Evolutionary conservation across 2,888 invertebrate species (phyloP).

Genomic region (Calameuta idolon): DNA sequence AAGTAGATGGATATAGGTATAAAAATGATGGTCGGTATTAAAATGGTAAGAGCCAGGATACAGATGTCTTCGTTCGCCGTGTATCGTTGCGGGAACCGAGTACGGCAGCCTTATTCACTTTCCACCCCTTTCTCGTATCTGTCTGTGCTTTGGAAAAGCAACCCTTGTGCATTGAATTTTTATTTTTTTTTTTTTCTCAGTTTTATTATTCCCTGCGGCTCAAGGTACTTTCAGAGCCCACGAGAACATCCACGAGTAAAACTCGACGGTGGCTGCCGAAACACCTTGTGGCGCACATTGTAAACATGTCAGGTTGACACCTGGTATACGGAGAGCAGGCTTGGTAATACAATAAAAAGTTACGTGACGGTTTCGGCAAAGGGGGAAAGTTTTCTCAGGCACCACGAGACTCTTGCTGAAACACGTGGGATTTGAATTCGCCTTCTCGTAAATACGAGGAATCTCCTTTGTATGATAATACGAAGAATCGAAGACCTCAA

Average conservation of each 20-base stretch:
- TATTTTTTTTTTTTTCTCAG: not conserved
- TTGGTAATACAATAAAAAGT: conserved; percentile 19
- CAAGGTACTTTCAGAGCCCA: too few species aligned
- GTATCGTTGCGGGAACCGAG: not conserved
- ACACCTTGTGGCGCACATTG: not conserved
- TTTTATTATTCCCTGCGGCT: not conserved
- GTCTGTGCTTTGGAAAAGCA: not conserved
- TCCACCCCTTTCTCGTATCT: not conserved
- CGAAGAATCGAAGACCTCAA: conserved; percentile 20
- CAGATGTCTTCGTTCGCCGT: not conserved
- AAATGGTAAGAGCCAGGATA: not conserved
- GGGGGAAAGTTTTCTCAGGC: conserved; percentile 23
- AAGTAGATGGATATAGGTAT: not conserved
- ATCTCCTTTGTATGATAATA: conserved; percentile 55
- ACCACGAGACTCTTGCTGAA: conserved; percentile 5
- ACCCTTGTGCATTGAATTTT: not conserved
- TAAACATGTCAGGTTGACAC: conserved; percentile 11
- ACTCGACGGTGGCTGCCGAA: not conserved
- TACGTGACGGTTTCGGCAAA: conserved; percentile 24
- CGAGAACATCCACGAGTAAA: not conserved
- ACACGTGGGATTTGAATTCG: conserved; percentile 47
- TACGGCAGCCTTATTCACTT: not conserved
- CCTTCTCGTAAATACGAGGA: conserved; percentile 49
- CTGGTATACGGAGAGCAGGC: not conserved
- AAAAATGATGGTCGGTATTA: not conserved